phyloP scores from a whole-genome alignment of 2,888 invertebrate genomes.

The Agrotis ipsilon region DNA sequence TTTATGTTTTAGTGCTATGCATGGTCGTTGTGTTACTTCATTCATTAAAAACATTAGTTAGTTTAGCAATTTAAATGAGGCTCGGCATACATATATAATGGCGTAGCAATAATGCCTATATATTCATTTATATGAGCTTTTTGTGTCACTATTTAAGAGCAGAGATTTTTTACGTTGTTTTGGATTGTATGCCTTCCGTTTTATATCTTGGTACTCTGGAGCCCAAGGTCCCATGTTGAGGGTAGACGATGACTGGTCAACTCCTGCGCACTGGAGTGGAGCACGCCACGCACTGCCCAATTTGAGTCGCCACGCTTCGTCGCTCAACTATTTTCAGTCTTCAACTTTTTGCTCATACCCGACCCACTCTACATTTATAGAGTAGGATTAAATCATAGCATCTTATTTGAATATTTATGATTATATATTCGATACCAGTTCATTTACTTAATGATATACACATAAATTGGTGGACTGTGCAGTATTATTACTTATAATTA shows the following conservation, averaged over 20 bases:
- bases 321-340: slow-evolving; percentile 78
- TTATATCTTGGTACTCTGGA: slow-evolving; percentile 29
- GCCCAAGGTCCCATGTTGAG: slow-evolving; percentile 52
- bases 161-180: slow-evolving; percentile 23
- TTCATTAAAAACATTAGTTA: slow-evolving; percentile 38
- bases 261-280: slow-evolving; percentile 80
- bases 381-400: slow-evolving; percentile 52
- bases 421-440: slow-evolving; percentile 42
- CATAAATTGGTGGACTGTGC: slow-evolving; percentile 2
- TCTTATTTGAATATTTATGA: slow-evolving; percentile 55
- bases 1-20: slow-evolving; percentile 45
- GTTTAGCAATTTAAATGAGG: slow-evolving; percentile 20
- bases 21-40: slow-evolving; percentile 28
- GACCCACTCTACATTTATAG: slow-evolving; percentile 54
- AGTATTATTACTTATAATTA: slow-evolving; percentile 36
- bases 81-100: slow-evolving; percentile 15
- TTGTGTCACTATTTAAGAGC: slow-evolving; percentile 13
- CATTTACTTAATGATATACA: slow-evolving; percentile 17
- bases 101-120: slow-evolving; percentile 15
- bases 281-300: slow-evolving; percentile 76
- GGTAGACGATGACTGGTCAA: slow-evolving; percentile 78
- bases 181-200: slow-evolving; percentile 30
- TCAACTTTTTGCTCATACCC: slow-evolving; percentile 69
- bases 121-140: slow-evolving; percentile 6
- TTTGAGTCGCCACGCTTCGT: slow-evolving; percentile 77